Evolutionary conservation across 2,888 invertebrate species (phyloP).

Genomic region (Physocephala rufipes): DNA sequence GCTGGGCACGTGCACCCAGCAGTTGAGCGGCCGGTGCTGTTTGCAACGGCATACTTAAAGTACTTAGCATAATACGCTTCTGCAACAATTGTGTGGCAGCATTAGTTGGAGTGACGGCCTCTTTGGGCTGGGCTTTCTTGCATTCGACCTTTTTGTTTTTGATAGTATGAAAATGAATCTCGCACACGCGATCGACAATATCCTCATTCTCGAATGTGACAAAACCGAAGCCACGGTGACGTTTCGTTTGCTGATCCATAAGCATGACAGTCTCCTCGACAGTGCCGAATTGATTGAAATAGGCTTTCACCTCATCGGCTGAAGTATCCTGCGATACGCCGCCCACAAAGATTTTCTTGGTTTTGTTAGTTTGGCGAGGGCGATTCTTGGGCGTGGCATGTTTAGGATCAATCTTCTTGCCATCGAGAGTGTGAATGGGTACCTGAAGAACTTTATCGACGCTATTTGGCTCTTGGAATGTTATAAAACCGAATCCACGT

Average conservation of each 20-base stretch:
- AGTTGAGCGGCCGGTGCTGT: constrained; percentile 69
- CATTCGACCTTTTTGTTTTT: constrained; percentile 92
- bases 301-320: constrained; percentile 88
- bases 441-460: constrained; percentile 92
- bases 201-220: constrained; percentile 92
- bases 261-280: constrained; percentile 93
- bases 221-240: constrained; percentile 90
- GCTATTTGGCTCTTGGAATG: constrained; percentile 89
- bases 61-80: constrained; percentile 76
- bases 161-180: constrained; percentile 91
- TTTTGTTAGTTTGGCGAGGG: constrained; percentile 84
- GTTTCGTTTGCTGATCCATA: constrained; percentile 93
- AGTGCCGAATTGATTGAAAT: constrained; percentile 89
- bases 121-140: constrained; percentile 92
- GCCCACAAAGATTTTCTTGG: constrained; percentile 92
- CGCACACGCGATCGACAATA: constrained; percentile 91
- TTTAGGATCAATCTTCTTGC: constrained; percentile 93
- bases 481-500: constrained; percentile 92
- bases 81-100: constrained; percentile 74
- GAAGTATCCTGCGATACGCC: constrained; percentile 93
- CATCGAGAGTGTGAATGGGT: constrained; percentile 89
- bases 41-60: constrained; percentile 72
- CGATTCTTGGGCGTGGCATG: constrained; percentile 92
- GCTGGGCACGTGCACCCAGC: constrained; percentile 62
- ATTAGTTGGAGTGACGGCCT: constrained; percentile 80